phyloP scores from a whole-genome alignment of 1,140 invertebrate genomes.

The Vollenhovia emeryi region DNA sequence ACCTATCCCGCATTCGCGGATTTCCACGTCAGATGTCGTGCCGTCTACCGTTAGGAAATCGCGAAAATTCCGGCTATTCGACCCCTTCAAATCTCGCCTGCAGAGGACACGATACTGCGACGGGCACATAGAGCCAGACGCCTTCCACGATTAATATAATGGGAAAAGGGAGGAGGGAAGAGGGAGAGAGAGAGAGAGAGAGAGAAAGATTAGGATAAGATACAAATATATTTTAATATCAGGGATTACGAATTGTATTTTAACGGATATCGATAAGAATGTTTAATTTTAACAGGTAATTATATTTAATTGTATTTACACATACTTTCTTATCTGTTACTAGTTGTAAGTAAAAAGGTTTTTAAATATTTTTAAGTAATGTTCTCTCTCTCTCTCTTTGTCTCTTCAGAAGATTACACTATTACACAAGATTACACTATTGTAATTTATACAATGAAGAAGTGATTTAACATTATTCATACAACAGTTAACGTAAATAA shows the following conservation, averaged over 20 bases:
- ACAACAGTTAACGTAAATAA: background rate
- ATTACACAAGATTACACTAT: background rate
- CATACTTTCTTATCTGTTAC: conserved; percentile 28
- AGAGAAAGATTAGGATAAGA: conserved; percentile 37
- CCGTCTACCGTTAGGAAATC: conserved; percentile 67
- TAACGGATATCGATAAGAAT: background rate
- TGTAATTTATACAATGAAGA: conserved; percentile 9
- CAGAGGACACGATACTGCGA: conserved; percentile 52
- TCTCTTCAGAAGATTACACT: background rate
- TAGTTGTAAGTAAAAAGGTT: background rate
- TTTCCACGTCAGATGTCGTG: conserved; percentile 79
- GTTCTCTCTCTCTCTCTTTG: background rate
- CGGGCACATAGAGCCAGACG: background rate
- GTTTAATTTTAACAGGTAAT: background rate
- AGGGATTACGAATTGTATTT: background rate
- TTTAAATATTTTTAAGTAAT: background rate
- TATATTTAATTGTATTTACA: background rate
- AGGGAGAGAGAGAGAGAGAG: too few relatives aligned
- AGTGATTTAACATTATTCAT: background rate
- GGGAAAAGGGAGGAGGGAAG: background rate
- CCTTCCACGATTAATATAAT: conserved; percentile 33
- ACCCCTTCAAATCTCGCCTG: conserved; percentile 56
- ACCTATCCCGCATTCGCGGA: conserved; percentile 76
- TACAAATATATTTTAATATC: background rate
- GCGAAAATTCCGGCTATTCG: conserved; percentile 62